Percentiles rank a stretch among this genome's conserved stretches.
Evolutionary conservation across 2,888 invertebrate genomes (phyloP).

Genomic region (Clunio marinus): DNA sequence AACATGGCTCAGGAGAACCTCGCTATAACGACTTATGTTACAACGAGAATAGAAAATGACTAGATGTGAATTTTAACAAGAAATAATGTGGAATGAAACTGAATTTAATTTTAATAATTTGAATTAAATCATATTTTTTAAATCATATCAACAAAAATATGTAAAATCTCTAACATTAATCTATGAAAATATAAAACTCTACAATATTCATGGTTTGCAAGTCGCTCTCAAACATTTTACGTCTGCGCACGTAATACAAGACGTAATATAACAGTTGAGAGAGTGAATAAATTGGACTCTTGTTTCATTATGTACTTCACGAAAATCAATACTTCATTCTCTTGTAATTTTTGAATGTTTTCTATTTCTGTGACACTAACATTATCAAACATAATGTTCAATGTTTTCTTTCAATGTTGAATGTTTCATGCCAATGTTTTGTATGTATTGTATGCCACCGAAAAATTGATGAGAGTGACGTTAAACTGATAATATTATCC

Average conservation of each 20-base stretch:
- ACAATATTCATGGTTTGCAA: not conserved
- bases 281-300: too few species aligned
- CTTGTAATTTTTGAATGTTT: not conserved
- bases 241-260: too few species aligned
- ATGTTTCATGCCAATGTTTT: not conserved
- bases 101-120: too few species aligned
- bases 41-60: not conserved
- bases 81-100: too few species aligned
- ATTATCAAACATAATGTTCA: not conserved
- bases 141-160: not conserved
- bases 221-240: not conserved
- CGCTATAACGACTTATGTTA: not conserved
- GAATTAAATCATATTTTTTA: not conserved
- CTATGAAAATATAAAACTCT: not conserved
- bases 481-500: constrained; percentile 11
- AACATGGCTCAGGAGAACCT: not conserved
- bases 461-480: constrained; percentile 15
- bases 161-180: not conserved
- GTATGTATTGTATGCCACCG: not conserved
- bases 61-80: not conserved
- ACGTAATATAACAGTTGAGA: too few species aligned
- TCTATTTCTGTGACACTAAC: not conserved
- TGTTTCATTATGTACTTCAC: not conserved
- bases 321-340: constrained; percentile 13
- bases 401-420: not conserved